phyloP scores from a whole-genome alignment of 92 coral and sea anemone species.

The Actinernus sp. region DNA sequence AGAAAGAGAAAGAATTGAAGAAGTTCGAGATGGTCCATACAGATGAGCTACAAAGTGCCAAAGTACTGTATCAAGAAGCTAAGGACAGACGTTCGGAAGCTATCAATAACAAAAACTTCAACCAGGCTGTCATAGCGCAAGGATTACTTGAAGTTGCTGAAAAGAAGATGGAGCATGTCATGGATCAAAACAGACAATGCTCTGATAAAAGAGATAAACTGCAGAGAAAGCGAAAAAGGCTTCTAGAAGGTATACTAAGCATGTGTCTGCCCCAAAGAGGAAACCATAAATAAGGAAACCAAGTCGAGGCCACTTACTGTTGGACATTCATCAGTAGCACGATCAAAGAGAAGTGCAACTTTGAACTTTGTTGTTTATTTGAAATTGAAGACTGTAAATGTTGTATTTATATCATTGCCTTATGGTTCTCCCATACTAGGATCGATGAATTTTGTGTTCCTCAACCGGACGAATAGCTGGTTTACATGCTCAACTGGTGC shows the following conservation, averaged over 20 bases:
- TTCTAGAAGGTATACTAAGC: conserved; percentile 13
- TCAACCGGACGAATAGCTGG: too few relatives aligned
- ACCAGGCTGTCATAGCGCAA: conserved; percentile 7
- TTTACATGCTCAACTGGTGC: too few relatives aligned
- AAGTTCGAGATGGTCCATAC: conserved; percentile 10
- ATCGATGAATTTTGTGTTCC: too few relatives aligned
- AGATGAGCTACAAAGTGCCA: conserved; percentile 30
- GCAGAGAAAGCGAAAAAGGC: conserved; percentile 13
- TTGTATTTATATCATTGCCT: too few relatives aligned
- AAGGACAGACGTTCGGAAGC: conserved; percentile 31
- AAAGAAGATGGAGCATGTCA: conserved; percentile 16
- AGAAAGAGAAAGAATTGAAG: conserved; percentile 4
- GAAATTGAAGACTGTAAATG: too few relatives aligned
- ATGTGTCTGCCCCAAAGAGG: too few relatives aligned
- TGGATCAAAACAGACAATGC: conserved; percentile 12
- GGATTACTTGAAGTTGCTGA: conserved; percentile 26
- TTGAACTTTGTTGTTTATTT: too few relatives aligned
- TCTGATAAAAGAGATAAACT: conserved; percentile 17
- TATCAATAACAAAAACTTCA: conserved; percentile 29
- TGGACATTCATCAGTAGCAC: too few relatives aligned
- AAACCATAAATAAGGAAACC: too few relatives aligned
- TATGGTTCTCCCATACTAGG: too few relatives aligned
- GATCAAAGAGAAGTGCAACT: too few relatives aligned
- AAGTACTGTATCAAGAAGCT: conserved; percentile 40
- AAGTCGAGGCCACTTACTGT: too few relatives aligned